phyloP scores from a whole-genome alignment of 2,113 vertebrate genomes.

The Scolopax mira region DNA sequence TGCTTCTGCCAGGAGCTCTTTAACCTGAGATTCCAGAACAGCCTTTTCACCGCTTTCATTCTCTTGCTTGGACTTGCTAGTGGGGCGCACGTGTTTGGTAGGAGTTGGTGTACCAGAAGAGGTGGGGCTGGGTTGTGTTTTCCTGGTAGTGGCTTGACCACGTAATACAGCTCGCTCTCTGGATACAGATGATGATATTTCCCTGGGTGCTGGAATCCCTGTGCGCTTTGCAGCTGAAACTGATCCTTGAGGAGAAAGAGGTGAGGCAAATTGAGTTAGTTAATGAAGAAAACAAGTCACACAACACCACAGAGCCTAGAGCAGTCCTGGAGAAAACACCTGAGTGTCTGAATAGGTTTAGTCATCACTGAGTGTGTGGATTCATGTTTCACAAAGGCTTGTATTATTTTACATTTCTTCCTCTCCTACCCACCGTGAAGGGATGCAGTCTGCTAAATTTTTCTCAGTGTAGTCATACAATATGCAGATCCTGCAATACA shows the following conservation, averaged over 20 bases:
- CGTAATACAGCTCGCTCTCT: slow-evolving; percentile 83
- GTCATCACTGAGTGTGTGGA: background rate
- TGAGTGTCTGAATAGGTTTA: slow-evolving; percentile 32
- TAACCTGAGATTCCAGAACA: slow-evolving; percentile 88
- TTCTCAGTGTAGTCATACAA: background rate
- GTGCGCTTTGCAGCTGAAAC: slow-evolving; percentile 83
- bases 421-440: background rate
- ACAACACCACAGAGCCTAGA: background rate
- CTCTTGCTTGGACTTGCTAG: slow-evolving; percentile 82
- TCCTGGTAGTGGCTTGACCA: slow-evolving; percentile 80
- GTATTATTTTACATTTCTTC: background rate
- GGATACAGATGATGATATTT: slow-evolving; percentile 77
- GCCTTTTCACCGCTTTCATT: slow-evolving; percentile 80
- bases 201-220: slow-evolving; percentile 90
- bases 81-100: slow-evolving; percentile 80
- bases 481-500: background rate
- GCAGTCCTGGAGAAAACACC: background rate
- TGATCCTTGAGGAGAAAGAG: slow-evolving; percentile 68
- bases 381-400: slow-evolving; percentile 29
- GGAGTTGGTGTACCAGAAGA: slow-evolving; percentile 85
- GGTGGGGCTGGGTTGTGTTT: slow-evolving; percentile 85
- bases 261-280: background rate
- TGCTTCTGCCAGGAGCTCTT: slow-evolving; percentile 91
- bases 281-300: background rate
- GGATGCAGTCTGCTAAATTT: background rate